Base-by-base conservation (phyloP, 2,113 vertebrate genomes). In the Pterocles gutturalis region DNA sequence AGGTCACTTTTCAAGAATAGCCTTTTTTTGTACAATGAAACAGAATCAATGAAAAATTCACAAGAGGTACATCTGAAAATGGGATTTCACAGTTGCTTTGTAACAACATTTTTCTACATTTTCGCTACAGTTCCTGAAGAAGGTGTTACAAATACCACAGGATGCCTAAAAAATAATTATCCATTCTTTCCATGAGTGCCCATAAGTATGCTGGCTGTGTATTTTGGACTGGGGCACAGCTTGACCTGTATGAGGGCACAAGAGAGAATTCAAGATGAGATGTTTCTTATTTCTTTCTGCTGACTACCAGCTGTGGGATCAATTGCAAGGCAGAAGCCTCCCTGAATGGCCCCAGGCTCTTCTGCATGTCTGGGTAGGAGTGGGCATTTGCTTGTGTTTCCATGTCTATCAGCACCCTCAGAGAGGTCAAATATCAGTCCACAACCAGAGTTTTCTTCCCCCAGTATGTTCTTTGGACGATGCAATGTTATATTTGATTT, bases 331-430 rank as follows among this genome's bases (percentile, higher is more conserved):
- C 21, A 38, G 55, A n/a, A 94, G 8, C 28, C 26, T 78, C 55
- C 28, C 57, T 25, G 48, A 24, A 67, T 21, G 19, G 33, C n/a
- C 38, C 22, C 53, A 31, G 67, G 71, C 49, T 67, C 58, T 65
- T 15, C 72, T 73, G 26, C 48, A 2, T 3, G 17, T 12, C 7
- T 0, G 2, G 34, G 9, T 5, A 8, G 22, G 28, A 72, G 14
- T 3, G n/a, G 22, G 11, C 26, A 46, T 46, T 75, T 58, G 22
- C 66, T 41, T 22, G 5, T 31, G 17, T 48, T 82, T 81, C 51
- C 43, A 22, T 5, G 5, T 53, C 45, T 13, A 4, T 19, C 53
- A 46, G 54, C 78, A 51, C 49, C 55, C 62, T 76, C 36, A 24
- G 45, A 49, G 36, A 28, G 17, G 34, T n/a, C 67, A 81, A 53